Evolutionary conservation across 2,888 invertebrate species (phyloP).

Genomic region (Xestia c-nigrum): DNA sequence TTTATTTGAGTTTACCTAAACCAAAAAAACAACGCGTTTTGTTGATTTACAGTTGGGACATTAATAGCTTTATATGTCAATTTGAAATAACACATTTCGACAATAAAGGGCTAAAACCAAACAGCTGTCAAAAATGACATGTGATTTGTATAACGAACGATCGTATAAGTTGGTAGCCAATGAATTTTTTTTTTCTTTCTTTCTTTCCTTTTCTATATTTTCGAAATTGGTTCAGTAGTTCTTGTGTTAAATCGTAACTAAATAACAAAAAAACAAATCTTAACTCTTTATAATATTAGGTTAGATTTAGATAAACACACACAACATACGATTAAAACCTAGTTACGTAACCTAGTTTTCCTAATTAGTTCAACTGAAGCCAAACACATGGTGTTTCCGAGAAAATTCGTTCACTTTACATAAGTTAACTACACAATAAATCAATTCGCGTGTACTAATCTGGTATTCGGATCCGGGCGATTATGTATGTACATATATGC

Average conservation of each 20-base stretch:
- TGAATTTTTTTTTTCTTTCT: too few species aligned
- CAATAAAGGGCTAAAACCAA: neutral
- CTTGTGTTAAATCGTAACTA: too few species aligned
- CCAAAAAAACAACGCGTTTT: neutral
- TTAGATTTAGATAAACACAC: neutral
- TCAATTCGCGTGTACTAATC: slow-evolving; percentile 53
- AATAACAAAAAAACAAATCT: too few species aligned
- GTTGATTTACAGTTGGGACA: neutral
- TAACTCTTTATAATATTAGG: too few species aligned
- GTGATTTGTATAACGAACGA: neutral
- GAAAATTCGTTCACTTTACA: slow-evolving; percentile 35
- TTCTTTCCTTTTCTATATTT: too few species aligned
- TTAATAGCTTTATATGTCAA: too few species aligned
- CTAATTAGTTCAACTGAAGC: slow-evolving; percentile 6
- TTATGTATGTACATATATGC: slow-evolving; percentile 48
- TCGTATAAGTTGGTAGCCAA: neutral
- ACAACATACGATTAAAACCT: neutral
- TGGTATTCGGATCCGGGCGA: slow-evolving; percentile 42
- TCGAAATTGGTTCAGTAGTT: too few species aligned
- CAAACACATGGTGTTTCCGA: slow-evolving; percentile 27
- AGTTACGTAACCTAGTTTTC: slow-evolving; percentile 25
- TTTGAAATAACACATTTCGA: neutral
- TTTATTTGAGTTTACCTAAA: neutral
- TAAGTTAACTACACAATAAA: slow-evolving; percentile 30
- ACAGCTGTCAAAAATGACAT: neutral